phyloP scores from a whole-genome alignment of 1,140 invertebrate genomes.

The Drosophila nannoptera region DNA sequence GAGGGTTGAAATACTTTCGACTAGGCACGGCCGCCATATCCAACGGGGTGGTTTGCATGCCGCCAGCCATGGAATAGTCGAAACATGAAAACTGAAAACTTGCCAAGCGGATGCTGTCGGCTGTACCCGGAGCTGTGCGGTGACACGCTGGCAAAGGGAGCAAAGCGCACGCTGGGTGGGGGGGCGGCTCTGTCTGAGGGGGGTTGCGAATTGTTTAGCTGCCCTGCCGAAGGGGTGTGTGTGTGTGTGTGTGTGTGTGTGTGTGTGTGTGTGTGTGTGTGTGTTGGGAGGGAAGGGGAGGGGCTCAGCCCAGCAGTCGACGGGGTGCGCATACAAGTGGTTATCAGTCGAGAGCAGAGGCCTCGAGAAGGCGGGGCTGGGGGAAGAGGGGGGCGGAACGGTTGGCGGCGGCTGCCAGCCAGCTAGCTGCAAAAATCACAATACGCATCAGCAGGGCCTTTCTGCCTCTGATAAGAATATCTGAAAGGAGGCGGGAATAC shows the following conservation, averaged over 20 bases:
- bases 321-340: constrained; percentile 63
- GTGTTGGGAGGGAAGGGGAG: not conserved
- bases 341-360: constrained; percentile 52
- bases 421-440: constrained; percentile 47
- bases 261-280: no score
- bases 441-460: constrained; percentile 53
- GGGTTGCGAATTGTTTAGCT: constrained; percentile 1
- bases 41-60: constrained; percentile 47
- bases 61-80: constrained; percentile 40
- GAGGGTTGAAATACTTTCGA: constrained; percentile 62
- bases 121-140: constrained; percentile 25
- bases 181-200: not conserved
- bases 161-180: constrained; percentile 1
- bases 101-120: constrained; percentile 31
- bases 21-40: constrained; percentile 35
- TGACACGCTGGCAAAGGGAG: not conserved
- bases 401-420: constrained; percentile 11
- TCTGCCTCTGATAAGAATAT: not conserved
- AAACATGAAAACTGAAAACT: constrained; percentile 45
- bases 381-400: no score
- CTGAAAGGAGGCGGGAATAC: not conserved
- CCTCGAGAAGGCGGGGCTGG: not conserved
- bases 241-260: no score
- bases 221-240: not conserved
- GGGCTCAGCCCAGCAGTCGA: not conserved